Percentiles rank a stretch among this genome's conserved stretches.
Conservation (phyloP, 37 sponge, comb jelly and placozoan species). For the Amphimedon queenslandica region DNA sequence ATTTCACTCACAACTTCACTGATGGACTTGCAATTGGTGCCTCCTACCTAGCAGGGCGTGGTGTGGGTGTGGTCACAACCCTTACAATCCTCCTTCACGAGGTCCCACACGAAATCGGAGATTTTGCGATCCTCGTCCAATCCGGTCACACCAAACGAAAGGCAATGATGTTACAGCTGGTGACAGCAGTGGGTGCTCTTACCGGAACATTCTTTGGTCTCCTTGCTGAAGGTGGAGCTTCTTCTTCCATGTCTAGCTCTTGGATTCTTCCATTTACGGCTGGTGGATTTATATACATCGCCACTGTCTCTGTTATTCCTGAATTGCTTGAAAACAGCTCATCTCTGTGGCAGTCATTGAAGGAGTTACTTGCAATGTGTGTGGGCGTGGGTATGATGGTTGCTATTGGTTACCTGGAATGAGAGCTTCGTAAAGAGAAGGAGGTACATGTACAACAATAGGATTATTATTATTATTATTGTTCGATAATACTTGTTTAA, state of each 20-base stretch:
- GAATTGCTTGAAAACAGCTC: slow-evolving; percentile 79
- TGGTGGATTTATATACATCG: slow-evolving; percentile 98
- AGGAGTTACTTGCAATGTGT: slow-evolving; percentile 70
- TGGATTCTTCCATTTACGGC: slow-evolving; percentile 98
- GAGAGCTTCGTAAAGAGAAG: too few species aligned
- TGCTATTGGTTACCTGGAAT: slow-evolving; percentile 72
- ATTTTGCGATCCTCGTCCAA: slow-evolving; percentile 97
- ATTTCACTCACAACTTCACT: slow-evolving; percentile 95
- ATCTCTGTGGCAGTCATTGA: slow-evolving; percentile 62
- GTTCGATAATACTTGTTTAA: too few species aligned
- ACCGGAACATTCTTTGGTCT: slow-evolving; percentile 82
- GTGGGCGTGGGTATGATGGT: slow-evolving; percentile 91
- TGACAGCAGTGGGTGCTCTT: slow-evolving; percentile 89
- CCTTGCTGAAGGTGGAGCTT: slow-evolving; percentile 59
- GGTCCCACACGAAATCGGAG: slow-evolving; percentile 96
- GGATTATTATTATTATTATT: too few species aligned
- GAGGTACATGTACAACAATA: too few species aligned
- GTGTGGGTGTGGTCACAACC: slow-evolving; percentile 87
- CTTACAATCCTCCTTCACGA: slow-evolving; percentile 93
- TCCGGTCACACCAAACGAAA: slow-evolving; percentile 82
- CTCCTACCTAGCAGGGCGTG: slow-evolving; percentile 71
- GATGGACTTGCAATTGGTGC: slow-evolving; percentile 98
- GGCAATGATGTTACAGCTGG: slow-evolving; percentile 92
- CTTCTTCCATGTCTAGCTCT: slow-evolving; percentile 23
- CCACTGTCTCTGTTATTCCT: slow-evolving; percentile 87